Evolutionary conservation across 2,888 invertebrate genomes (phyloP).

Genomic region (Mimachlamys varia): DNA sequence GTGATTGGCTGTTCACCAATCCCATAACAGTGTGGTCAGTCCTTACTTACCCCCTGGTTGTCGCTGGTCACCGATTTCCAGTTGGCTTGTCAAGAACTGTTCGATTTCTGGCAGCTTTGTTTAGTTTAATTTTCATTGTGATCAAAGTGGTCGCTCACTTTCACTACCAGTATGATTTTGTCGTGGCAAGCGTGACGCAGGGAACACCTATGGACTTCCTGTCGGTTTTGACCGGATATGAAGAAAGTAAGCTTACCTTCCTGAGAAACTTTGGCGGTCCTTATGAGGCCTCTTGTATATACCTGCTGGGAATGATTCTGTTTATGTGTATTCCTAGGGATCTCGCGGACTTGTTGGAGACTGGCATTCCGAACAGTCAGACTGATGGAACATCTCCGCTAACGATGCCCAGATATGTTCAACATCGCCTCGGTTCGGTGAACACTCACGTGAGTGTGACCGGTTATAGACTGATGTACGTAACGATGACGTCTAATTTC

Average conservation of each 20-base stretch:
- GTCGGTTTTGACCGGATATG: constrained; percentile 57
- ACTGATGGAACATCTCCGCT: constrained; percentile 41
- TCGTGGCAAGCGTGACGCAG: constrained; percentile 51
- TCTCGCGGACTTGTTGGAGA: constrained; percentile 46
- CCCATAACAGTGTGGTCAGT: constrained; percentile 45
- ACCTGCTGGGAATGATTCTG: constrained; percentile 47
- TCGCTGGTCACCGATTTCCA: not conserved
- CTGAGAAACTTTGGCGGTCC: constrained; percentile 57
- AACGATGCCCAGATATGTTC: not conserved
- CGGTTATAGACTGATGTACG: not conserved
- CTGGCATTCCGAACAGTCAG: constrained; percentile 46
- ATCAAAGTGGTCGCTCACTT: constrained; percentile 56
- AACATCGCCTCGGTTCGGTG: constrained; percentile 51
- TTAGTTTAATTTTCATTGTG: constrained; percentile 50
- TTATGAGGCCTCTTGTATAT: constrained; percentile 50
- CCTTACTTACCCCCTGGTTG: constrained; percentile 37
- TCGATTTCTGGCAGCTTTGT: constrained; percentile 49
- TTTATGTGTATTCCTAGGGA: constrained; percentile 52
- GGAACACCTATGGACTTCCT: constrained; percentile 60
- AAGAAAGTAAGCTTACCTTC: constrained; percentile 55
- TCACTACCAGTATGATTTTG: constrained; percentile 45
- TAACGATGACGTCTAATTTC: constrained; percentile 51
- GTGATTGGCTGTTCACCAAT: not conserved
- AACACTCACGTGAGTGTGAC: constrained; percentile 23
- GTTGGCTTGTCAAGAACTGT: constrained; percentile 38